Evolutionary conservation across 2,888 invertebrate species (phyloP).

Genomic region (Spisula subtruncata): DNA sequence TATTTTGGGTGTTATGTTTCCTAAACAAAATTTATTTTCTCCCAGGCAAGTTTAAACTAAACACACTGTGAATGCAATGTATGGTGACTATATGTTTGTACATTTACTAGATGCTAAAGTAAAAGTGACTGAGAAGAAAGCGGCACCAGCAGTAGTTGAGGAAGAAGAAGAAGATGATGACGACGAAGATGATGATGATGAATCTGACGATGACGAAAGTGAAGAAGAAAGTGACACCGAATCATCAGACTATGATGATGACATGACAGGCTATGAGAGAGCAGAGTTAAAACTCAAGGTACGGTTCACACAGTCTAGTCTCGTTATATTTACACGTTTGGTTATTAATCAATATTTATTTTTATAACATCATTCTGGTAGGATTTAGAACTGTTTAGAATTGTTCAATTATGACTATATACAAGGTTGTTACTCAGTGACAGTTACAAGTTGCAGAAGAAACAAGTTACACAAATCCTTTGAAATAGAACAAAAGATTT

Average conservation of each 20-base stretch:
- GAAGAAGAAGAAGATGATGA: slow-evolving; percentile 83
- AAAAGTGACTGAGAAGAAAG: slow-evolving; percentile 89
- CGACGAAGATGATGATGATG: slow-evolving; percentile 78
- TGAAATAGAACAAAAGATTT: no score
- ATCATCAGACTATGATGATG: slow-evolving; percentile 82
- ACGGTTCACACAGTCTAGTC: slow-evolving; percentile 6
- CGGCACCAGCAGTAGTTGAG: slow-evolving; percentile 90
- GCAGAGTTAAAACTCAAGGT: slow-evolving; percentile 84
- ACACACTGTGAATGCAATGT: no score
- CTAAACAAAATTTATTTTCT: not conserved
- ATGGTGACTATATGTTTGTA: not conserved
- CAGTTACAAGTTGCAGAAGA: no score
- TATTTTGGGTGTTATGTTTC: no score
- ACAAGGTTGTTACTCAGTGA: no score
- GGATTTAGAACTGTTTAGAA: no score
- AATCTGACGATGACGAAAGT: slow-evolving; percentile 87
- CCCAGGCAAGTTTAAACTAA: no score
- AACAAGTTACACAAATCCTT: no score
- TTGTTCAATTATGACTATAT: no score
- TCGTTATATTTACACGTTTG: no score
- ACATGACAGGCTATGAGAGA: slow-evolving; percentile 87
- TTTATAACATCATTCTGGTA: no score
- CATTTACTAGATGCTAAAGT: slow-evolving; percentile 58
- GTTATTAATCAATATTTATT: no score
- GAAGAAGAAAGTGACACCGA: slow-evolving; percentile 89